phyloP scores from a whole-genome alignment of 92 coral and sea anemone genomes.

The Anthopleura xanthogrammica region DNA sequence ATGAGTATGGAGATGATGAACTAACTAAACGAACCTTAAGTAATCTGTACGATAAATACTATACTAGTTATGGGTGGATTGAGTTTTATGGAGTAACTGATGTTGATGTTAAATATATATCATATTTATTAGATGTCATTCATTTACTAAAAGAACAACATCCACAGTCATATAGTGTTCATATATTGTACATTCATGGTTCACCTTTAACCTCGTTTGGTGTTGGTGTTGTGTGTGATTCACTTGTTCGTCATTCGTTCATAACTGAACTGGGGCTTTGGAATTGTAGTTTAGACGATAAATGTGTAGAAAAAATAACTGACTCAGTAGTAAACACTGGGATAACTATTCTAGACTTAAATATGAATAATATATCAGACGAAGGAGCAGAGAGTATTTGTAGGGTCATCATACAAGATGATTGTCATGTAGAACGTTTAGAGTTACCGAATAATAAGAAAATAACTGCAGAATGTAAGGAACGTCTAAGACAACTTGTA shows the following conservation, averaged over 20 bases:
- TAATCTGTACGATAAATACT: background rate
- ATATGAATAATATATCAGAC: background rate
- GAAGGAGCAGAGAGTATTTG: background rate
- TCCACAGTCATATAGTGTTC: background rate
- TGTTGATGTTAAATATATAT: background rate
- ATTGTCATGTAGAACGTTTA: too few species aligned
- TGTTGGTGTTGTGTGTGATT: background rate
- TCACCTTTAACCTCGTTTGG: background rate
- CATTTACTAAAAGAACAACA: background rate
- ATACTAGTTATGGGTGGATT: background rate
- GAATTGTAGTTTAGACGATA: background rate
- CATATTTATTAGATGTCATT: background rate
- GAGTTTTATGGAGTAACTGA: background rate
- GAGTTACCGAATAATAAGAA: too few species aligned
- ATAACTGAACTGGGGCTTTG: background rate
- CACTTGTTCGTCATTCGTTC: too few species aligned
- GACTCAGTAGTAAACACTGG: background rate
- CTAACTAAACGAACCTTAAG: background rate
- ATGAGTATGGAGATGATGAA: conserved; percentile 4
- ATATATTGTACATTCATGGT: background rate
- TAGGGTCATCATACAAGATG: too few species aligned
- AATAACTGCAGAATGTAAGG: too few species aligned
- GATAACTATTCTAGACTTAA: background rate
- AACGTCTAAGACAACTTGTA: too few species aligned
- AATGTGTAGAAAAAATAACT: background rate